Conservation (phyloP, 2,113 vertebrate genomes). For the Verasper variegatus region DNA sequence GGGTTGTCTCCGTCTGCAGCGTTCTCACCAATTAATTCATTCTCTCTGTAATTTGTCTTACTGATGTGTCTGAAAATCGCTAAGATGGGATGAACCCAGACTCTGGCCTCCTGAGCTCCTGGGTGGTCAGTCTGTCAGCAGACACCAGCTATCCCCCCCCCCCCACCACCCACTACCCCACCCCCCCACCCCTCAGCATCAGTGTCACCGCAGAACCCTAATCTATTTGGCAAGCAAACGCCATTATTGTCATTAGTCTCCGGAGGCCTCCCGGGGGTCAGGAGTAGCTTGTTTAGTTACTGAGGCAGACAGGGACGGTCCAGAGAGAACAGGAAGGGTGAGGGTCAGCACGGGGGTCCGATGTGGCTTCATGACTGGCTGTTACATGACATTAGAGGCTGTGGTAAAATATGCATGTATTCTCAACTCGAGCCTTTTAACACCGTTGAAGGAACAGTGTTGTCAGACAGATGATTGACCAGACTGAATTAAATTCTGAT, state of each 20-base stretch:
- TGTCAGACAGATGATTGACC: conserved; percentile 25
- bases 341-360: conserved; percentile 30
- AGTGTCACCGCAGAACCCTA: conserved; percentile 56
- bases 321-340: conserved; percentile 34
- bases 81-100: conserved; percentile 62
- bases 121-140: conserved; percentile 80
- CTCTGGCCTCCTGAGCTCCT: conserved; percentile 59
- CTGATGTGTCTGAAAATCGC: conserved; percentile 68
- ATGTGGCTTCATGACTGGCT: conserved; percentile 38
- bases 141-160: conserved; percentile 42
- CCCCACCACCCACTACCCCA: not conserved
- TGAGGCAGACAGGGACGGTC: conserved; percentile 61
- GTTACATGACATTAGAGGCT: conserved; percentile 37
- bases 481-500: conserved; percentile 46
- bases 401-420: conserved; percentile 21
- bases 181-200: conserved; percentile 44
- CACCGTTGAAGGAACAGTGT: conserved; percentile 24
- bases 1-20: conserved; percentile 29
- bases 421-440: conserved; percentile 10
- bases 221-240: conserved; percentile 78
- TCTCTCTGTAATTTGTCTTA: conserved; percentile 68
- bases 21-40: conserved; percentile 58
- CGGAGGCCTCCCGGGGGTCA: conserved; percentile 67
- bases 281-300: conserved; percentile 74
- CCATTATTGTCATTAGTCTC: conserved; percentile 70